These are phyloP conservation scores for Pristionchus arcanus DNA, from an alignment of 2,888 invertebrate genomes.

Conservation along the genomic window DNA sequence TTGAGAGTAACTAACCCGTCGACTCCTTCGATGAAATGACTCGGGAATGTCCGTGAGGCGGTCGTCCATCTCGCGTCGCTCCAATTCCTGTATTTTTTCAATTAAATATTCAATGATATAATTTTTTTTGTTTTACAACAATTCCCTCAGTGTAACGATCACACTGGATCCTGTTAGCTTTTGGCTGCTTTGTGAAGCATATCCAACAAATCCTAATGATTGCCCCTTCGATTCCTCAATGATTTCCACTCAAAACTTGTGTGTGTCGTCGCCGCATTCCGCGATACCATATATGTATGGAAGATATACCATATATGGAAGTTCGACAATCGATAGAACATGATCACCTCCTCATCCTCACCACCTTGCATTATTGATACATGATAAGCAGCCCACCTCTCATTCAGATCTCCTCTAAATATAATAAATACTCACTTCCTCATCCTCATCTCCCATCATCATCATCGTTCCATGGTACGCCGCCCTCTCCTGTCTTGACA, in stretches of 20 bases:
- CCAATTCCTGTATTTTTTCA: conserved; percentile 65
- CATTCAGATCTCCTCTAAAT: background rate
- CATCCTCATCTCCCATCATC: conserved; percentile 38
- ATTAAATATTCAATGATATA: background rate
- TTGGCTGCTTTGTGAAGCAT: too few species aligned
- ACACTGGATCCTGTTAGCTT: too few species aligned
- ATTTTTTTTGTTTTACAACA: too few species aligned
- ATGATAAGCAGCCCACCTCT: background rate
- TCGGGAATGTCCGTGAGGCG: conserved; percentile 74
- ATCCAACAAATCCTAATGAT: too few species aligned
- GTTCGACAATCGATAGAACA: too few species aligned
- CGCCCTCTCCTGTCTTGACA: background rate
- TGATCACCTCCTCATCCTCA: conserved; percentile 1
- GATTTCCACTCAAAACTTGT: too few species aligned
- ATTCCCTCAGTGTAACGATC: too few species aligned
- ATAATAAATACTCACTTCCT: background rate
- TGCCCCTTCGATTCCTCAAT: too few species aligned
- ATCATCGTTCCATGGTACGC: conserved; percentile 28
- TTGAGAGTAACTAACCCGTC: conserved; percentile 70
- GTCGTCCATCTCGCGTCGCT: conserved; percentile 74
- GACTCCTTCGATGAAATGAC: conserved; percentile 69
- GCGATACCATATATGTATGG: too few species aligned
- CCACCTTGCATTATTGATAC: background rate
- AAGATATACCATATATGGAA: too few species aligned
- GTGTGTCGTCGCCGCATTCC: too few species aligned